Evolutionary conservation across 2,113 vertebrate genomes (phyloP).

Genomic region (Boleophthalmus pectinirostris): DNA sequence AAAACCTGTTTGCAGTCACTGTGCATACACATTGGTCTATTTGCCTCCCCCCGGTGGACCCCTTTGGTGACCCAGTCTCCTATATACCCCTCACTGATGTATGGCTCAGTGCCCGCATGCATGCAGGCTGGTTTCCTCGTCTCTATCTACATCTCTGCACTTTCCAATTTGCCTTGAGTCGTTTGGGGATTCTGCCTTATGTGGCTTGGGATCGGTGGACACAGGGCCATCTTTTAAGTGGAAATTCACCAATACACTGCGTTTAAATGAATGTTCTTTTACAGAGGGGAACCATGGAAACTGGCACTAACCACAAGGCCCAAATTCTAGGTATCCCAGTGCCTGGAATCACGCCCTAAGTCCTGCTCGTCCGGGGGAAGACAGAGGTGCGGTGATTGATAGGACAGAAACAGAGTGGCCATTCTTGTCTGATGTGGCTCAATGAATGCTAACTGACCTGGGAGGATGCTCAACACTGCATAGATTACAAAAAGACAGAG

Average conservation of each 20-base stretch:
- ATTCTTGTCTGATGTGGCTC: slow-evolving; percentile 51
- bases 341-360: slow-evolving; percentile 54
- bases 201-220: slow-evolving; percentile 38
- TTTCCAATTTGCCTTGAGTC: slow-evolving; percentile 25
- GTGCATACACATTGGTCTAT: slow-evolving; percentile 20
- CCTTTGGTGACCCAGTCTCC: slow-evolving; percentile 43
- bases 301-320: slow-evolving; percentile 57
- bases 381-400: slow-evolving; percentile 61
- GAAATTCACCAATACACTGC: slow-evolving; percentile 53
- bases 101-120: slow-evolving; percentile 44
- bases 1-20: slow-evolving; percentile 18
- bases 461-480: slow-evolving; percentile 53
- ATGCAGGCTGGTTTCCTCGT: slow-evolving; percentile 21
- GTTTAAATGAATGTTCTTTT: slow-evolving; percentile 54
- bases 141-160: slow-evolving; percentile 31
- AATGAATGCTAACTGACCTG: slow-evolving; percentile 59
- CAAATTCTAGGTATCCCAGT: slow-evolving; percentile 62
- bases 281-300: slow-evolving; percentile 63
- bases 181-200: slow-evolving; percentile 47
- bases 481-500: slow-evolving; percentile 17
- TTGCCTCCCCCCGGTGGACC: slow-evolving; percentile 27
- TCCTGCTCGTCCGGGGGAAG: slow-evolving; percentile 38
- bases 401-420: slow-evolving; percentile 54
- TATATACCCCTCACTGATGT: slow-evolving; percentile 26
- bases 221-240: slow-evolving; percentile 71